Conservation (phyloP, 2,113 vertebrate species). For the Erythrolamprus reginae region DNA sequence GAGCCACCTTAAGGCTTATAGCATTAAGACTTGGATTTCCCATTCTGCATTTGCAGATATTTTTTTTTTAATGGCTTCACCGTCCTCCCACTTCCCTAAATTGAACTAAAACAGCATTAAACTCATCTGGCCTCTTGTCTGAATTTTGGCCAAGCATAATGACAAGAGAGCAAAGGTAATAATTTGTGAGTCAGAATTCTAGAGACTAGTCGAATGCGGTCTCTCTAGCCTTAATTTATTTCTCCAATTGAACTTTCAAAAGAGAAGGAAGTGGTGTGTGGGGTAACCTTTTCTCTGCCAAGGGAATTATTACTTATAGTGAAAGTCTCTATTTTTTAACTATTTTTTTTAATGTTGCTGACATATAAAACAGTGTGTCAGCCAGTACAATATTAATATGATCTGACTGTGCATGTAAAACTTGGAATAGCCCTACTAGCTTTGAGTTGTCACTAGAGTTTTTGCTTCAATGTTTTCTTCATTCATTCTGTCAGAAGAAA, state of each 20-base stretch:
- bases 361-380: conserved; percentile 33
- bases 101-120: conserved; percentile 20
- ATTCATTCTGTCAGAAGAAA: background rate
- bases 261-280: conserved; percentile 49
- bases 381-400: conserved; percentile 47
- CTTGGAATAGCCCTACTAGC: conserved; percentile 31
- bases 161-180: conserved; percentile 36
- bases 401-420: conserved; percentile 37
- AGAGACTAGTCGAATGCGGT: conserved; percentile 55
- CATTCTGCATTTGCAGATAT: background rate
- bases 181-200: conserved; percentile 53
- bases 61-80: background rate
- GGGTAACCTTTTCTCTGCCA: conserved; percentile 63
- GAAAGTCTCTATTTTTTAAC: background rate
- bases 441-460: conserved; percentile 24
- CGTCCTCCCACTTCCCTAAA: background rate
- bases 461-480: background rate
- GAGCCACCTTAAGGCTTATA: background rate
- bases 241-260: conserved; percentile 56
- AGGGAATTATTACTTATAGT: conserved; percentile 51
- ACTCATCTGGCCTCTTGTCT: conserved; percentile 17
- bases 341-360: background rate
- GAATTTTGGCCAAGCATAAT: conserved; percentile 40
- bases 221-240: conserved; percentile 65
- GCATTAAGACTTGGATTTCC: background rate